Base-by-base conservation (phyloP, 1,140 invertebrate genomes). In the Rhyzopertha dominica region DNA sequence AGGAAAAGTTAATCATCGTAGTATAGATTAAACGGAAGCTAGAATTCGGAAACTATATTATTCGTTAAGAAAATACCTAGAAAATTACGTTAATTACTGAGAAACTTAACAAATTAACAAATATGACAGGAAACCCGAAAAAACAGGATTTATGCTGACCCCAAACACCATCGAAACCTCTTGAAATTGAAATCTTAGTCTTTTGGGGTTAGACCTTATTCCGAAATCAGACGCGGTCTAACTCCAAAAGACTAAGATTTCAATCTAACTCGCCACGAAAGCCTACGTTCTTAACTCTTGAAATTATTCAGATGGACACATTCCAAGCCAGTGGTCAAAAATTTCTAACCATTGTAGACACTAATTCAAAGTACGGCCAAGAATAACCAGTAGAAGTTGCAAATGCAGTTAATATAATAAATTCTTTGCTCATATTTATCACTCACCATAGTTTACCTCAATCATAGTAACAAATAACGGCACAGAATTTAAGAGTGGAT, bases 401-500 rank as follows among this genome's bases (percentile, higher is more conserved):
- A 13, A 39, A 39, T 23, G 23, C 20, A 7, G 4, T 25, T 4
- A 39, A 22, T 5, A 25, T 39, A 3, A 2, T 39, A 17, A 25
- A 39, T 25, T 16, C 5, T 3, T 10, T 39, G 28, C 13, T 39
- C 10, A 8, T 14, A 13, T 39, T 39, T 23, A 39, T 25, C 9
- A 25, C 22, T 10, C 37, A 39, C 23, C 37, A 24, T 39, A 25
- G 37, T 0, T 7, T 39, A 39, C n/a, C 19, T 5, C 10, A 14
- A 39, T 3, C 5, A 39, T 39, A 4, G 23, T 25, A 4, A 17
- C 14, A 13, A 14, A 39, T 39, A 10, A 17, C 2, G 22, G 37
- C n/a, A 25, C 10, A 13, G 37, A 39, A 39, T 39, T 39, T 39
- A 18, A 39, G 14, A 39, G 28, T 39, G n/a, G 17, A 24, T 25